These are phyloP conservation scores for Corynorhinus townsendii DNA, from an alignment of 2,113 vertebrate genomes.

Conservation along the genomic window DNA sequence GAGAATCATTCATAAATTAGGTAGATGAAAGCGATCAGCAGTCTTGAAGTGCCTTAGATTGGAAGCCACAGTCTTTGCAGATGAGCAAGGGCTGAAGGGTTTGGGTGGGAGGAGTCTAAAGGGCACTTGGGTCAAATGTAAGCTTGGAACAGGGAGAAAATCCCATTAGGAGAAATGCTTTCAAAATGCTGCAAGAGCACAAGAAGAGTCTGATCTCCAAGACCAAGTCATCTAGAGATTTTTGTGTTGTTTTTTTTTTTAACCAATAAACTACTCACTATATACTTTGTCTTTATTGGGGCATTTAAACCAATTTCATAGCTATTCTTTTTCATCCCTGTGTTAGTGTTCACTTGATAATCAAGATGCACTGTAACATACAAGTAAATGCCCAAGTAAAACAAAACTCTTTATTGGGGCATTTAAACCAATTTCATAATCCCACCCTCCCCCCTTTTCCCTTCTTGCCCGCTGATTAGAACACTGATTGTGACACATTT, in stretches of 20 bases:
- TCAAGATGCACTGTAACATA: too few relatives aligned
- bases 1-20: not conserved
- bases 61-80: not conserved
- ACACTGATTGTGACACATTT: not conserved
- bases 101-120: not conserved
- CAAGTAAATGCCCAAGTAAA: too few relatives aligned
- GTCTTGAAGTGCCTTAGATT: not conserved
- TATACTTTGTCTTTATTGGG: not conserved
- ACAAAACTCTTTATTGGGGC: too few relatives aligned
- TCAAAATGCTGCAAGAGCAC: not conserved
- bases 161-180: not conserved
- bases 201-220: not conserved
- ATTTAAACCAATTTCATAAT: not conserved
- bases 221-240: not conserved
- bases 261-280: not conserved
- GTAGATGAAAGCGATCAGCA: not conserved
- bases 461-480: not conserved
- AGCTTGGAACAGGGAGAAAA: not conserved
- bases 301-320: not conserved
- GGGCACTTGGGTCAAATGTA: not conserved
- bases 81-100: not conserved
- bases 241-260: conserved; percentile 18
- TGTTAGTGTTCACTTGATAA: not conserved
- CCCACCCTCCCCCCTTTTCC: not conserved
- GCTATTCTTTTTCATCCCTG: not conserved